A percentile compares a stretch with the other conserved stretches of the same genome.
Evolutionary conservation across 2,797 vertebrate genomes (phyloP).

Genomic region (Etheostoma perlongum): DNA sequence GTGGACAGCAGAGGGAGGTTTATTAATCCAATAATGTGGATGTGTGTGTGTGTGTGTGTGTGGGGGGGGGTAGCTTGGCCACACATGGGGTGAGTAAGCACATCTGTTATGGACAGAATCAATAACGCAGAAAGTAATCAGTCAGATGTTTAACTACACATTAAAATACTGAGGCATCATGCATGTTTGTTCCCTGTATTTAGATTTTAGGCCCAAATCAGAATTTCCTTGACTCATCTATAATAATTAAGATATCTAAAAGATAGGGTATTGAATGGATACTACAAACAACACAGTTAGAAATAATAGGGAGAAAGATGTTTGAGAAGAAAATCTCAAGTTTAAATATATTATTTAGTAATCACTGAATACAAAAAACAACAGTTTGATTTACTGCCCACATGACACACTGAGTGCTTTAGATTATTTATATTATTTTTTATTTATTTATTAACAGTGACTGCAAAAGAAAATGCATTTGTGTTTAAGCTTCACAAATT

Average conservation of each 20-base stretch:
- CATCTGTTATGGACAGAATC: slow-evolving; percentile 9
- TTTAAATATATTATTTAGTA: slow-evolving; percentile 36
- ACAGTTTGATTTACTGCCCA: slow-evolving; percentile 71
- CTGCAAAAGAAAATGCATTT: slow-evolving; percentile 72
- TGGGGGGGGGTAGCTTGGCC: neutral
- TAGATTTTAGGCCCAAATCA: neutral
- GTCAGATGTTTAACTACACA: neutral
- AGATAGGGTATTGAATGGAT: neutral
- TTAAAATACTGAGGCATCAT: neutral
- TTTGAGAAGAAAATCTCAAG: slow-evolving; percentile 10
- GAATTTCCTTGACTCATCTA: neutral
- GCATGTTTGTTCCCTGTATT: neutral
- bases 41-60: neutral
- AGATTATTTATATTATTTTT: slow-evolving; percentile 50
- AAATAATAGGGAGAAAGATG: slow-evolving; percentile 10
- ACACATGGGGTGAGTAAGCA: neutral
- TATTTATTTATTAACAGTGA: slow-evolving; percentile 45
- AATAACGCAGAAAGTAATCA: neutral
- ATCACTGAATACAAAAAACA: slow-evolving; percentile 40
- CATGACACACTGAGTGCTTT: slow-evolving; percentile 56
- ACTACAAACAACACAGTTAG: neutral
- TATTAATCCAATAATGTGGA: slow-evolving; percentile 4
- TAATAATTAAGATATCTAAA: slow-evolving; percentile 1
- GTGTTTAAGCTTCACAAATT: slow-evolving; percentile 81
- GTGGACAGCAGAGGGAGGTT: neutral